Evolutionary conservation across 1,140 invertebrate species (phyloP).

Genomic region (Plectrocnemia conspersa): DNA sequence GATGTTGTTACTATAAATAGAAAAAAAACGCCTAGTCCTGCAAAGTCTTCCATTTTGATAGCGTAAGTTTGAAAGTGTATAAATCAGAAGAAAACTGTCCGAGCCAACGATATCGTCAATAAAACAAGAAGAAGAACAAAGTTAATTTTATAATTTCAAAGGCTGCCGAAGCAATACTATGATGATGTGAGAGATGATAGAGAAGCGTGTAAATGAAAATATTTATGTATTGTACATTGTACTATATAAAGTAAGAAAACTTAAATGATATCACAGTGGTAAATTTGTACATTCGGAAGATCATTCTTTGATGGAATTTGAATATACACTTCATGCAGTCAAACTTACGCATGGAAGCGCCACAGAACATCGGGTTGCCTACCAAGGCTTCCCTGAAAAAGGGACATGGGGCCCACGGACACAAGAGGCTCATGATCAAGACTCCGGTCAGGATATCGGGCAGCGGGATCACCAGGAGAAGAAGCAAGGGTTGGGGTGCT

Average conservation of each 20-base stretch:
- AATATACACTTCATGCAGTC: no score
- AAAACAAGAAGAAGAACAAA: no score
- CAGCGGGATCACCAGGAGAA: conserved; percentile 13
- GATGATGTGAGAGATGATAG: no score
- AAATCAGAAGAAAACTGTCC: conserved; percentile 19
- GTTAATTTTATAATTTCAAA: no score
- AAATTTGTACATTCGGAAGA: no score
- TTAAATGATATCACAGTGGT: no score
- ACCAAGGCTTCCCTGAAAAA: conserved; percentile 19
- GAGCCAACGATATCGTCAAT: conserved; percentile 31
- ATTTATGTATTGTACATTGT: no score
- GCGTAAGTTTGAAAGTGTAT: conserved; percentile 30
- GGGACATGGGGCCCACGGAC: conserved; percentile 14
- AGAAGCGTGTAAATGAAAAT: no score
- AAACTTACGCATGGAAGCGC: conserved; percentile 20
- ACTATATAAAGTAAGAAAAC: no score
- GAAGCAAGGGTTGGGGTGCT: conserved; percentile 18
- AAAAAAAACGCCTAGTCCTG: conserved; percentile 32
- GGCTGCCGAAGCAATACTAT: no score
- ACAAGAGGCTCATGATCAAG: conserved; percentile 21
- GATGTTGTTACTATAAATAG: conserved; percentile 17
- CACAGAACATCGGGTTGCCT: conserved; percentile 8
- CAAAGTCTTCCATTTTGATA: conserved; percentile 35
- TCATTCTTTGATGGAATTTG: no score
- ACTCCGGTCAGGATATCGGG: background rate